phyloP scores from a whole-genome alignment of 2,797 vertebrate genomes.

The Huso huso region DNA sequence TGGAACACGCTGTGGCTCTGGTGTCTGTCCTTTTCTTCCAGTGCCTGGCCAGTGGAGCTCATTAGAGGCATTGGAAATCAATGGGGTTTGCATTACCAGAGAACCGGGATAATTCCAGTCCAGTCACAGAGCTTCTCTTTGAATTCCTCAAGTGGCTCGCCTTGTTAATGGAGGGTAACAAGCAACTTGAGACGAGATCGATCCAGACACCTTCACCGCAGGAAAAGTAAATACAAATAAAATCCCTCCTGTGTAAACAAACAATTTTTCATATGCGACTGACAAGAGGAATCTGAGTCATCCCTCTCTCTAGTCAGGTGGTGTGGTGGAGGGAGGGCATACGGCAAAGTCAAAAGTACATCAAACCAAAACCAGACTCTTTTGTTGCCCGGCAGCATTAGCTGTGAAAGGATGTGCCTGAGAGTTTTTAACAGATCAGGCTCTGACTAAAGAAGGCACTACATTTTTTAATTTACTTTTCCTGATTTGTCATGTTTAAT shows the following conservation, averaged over 20 bases:
- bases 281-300: too few relatives aligned
- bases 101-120: background rate
- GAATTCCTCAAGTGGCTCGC: background rate
- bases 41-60: background rate
- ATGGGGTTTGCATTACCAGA: slow-evolving; percentile 13
- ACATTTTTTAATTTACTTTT: too few relatives aligned
- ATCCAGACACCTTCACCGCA: background rate
- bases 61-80: slow-evolving; percentile 12
- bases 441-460: too few relatives aligned
- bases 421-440: too few relatives aligned
- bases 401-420: too few relatives aligned
- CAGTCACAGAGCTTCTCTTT: background rate
- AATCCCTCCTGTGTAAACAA: background rate
- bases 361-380: too few relatives aligned
- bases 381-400: too few relatives aligned
- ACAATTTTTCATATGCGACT: too few relatives aligned
- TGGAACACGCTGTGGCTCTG: background rate
- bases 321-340: too few relatives aligned
- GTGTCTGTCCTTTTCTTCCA: background rate
- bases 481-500: too few relatives aligned
- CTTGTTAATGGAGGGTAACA: slow-evolving; percentile 7
- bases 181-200: background rate
- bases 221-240: background rate
- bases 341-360: too few relatives aligned
- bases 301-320: too few relatives aligned